Evolutionary conservation across 1,140 invertebrate species (phyloP).

Genomic region (Radopholus similis): DNA sequence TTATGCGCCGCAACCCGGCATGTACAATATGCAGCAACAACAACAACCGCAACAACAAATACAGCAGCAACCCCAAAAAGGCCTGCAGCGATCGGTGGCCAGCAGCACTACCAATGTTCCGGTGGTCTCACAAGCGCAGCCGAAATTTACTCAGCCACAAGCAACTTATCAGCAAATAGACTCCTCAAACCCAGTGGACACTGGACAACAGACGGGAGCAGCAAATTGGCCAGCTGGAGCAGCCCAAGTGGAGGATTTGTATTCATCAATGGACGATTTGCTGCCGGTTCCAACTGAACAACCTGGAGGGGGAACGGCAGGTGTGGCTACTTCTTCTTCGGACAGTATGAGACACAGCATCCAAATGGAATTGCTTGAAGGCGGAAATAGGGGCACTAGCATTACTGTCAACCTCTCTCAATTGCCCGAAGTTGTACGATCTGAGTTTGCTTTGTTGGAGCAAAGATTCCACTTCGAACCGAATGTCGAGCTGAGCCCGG

Average conservation of each 20-base stretch:
- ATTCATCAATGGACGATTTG: conserved; percentile 32
- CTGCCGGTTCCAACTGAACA: conserved; percentile 27
- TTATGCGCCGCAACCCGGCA: conserved; percentile 11
- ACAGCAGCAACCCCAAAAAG: conserved; percentile 13
- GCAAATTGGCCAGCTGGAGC: neutral
- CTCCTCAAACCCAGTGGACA: no score
- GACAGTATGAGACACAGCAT: neutral
- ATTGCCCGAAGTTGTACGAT: conserved; percentile 26
- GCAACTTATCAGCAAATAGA: no score
- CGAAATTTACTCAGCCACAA: no score
- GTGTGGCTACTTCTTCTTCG: neutral
- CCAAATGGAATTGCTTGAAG: neutral
- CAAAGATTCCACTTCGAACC: conserved; percentile 31
- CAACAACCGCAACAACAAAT: neutral
- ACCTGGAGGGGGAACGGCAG: neutral
- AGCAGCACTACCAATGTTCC: no score
- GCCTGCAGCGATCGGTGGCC: neutral
- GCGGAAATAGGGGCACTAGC: neutral
- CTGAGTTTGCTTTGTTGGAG: conserved; percentile 31
- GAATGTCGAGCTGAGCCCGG: conserved; percentile 25
- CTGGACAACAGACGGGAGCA: no score
- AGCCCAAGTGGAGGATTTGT: conserved; percentile 13
- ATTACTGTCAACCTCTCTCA: conserved; percentile 19
- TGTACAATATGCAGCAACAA: conserved; percentile 19
- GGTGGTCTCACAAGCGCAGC: no score